A percentile compares a stretch with the other conserved stretches of the same genome.
Evolutionary conservation across 2,888 invertebrate species (phyloP).

Genomic region (Troides aeacus): DNA sequence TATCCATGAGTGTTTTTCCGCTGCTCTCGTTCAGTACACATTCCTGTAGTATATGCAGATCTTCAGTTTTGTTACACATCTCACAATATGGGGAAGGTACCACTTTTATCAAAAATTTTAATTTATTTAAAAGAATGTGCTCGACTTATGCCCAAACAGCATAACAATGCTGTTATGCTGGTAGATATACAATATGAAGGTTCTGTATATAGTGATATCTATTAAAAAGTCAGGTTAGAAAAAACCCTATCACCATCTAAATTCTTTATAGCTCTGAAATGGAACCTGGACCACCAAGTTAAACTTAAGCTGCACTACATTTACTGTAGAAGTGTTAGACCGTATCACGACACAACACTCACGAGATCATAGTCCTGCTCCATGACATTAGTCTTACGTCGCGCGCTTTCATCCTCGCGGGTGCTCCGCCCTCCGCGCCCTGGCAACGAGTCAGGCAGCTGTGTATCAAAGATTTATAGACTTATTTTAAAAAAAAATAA

Average conservation of each 20-base stretch:
- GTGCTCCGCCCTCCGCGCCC: conserved; percentile 56
- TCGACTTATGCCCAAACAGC: too few species aligned
- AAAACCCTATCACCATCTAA: background rate
- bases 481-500: background rate
- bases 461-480: background rate
- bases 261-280: background rate
- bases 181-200: background rate
- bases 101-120: too few species aligned
- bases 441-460: conserved; percentile 58
- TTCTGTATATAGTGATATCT: too few species aligned
- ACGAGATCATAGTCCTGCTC: conserved; percentile 50
- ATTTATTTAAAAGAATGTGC: too few species aligned
- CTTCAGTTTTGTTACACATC: too few species aligned
- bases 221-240: background rate
- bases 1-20: too few species aligned
- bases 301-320: too few species aligned
- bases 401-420: conserved; percentile 49
- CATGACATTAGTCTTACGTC: conserved; percentile 37
- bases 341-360: conserved; percentile 20
- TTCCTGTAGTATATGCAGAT: too few species aligned
- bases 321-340: too few species aligned
- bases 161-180: background rate
- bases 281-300: too few species aligned
- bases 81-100: too few species aligned
- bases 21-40: too few species aligned